A percentile compares a stretch with the other conserved stretches of the same genome.
phyloP scores from a whole-genome alignment of 2,797 vertebrate genomes.

The Melanogrammus aeglefinus region DNA sequence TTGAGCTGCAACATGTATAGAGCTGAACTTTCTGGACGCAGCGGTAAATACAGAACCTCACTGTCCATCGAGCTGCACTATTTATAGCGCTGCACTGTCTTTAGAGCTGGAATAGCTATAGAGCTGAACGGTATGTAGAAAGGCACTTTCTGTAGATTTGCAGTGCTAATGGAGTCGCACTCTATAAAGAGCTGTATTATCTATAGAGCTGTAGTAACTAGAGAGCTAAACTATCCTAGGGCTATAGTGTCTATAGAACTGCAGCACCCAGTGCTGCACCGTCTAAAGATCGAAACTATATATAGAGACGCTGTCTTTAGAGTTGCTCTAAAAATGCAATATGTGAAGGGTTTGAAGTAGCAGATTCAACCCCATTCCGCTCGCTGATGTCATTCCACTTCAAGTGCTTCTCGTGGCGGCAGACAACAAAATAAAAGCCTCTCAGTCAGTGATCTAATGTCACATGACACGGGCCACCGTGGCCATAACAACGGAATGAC shows the following conservation, averaged over 20 bases:
- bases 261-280: not conserved
- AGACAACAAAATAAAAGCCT: not conserved
- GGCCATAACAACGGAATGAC: slow-evolving; percentile 63
- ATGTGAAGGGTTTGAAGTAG: not conserved
- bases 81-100: not conserved
- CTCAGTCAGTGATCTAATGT: not conserved
- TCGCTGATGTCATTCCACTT: not conserved
- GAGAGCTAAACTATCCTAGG: not conserved
- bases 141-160: not conserved
- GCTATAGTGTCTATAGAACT: not conserved
- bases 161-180: not conserved
- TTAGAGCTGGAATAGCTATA: not conserved
- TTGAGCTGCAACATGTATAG: too few species aligned
- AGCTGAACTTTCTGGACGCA: too few species aligned
- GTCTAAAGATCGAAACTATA: not conserved
- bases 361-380: not conserved
- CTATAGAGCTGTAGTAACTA: not conserved
- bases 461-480: slow-evolving; percentile 37
- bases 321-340: not conserved
- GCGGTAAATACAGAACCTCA: too few species aligned
- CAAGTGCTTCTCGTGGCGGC: not conserved
- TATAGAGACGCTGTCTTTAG: not conserved
- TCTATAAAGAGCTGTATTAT: not conserved
- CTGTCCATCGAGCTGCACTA: not conserved
- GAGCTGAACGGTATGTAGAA: not conserved